Conservation (phyloP, 2,113 vertebrate species). For the Nerophis ophidion region DNA sequence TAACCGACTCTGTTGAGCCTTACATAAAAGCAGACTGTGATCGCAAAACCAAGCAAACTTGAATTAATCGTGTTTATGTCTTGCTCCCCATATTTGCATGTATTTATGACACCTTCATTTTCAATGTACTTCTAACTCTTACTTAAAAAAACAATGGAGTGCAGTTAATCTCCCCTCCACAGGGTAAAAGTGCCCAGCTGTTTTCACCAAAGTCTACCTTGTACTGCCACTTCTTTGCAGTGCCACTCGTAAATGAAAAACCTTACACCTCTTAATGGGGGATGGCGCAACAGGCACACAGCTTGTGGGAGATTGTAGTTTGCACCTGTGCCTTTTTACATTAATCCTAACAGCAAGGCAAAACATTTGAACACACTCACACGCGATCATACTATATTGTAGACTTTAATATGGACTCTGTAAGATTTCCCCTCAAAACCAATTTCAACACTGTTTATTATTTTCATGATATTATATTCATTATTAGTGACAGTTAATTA, state of each 20-base stretch:
- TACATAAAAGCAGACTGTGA: not conserved
- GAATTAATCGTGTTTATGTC: not conserved
- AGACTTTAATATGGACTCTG: not conserved
- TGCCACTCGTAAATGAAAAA: constrained; percentile 61
- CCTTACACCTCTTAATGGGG: constrained; percentile 65
- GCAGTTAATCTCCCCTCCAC: constrained; percentile 63
- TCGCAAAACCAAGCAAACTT: not conserved
- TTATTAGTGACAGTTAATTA: not conserved
- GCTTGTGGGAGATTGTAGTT: constrained; percentile 42
- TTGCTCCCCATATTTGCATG: constrained; percentile 4
- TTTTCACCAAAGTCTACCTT: constrained; percentile 53
- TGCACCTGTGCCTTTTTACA: constrained; percentile 49
- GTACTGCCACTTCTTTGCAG: constrained; percentile 47
- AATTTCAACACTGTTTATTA: not conserved
- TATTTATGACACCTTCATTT: constrained; percentile 4
- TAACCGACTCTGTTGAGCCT: not conserved
- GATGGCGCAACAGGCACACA: constrained; percentile 40
- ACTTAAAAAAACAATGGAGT: constrained; percentile 53
- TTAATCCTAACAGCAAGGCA: constrained; percentile 9
- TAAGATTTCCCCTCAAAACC: not conserved
- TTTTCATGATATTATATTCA: not conserved
- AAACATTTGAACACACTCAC: not conserved
- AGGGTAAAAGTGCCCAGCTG: constrained; percentile 58
- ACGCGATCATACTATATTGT: not conserved
- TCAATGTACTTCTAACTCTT: constrained; percentile 25